phyloP scores from a whole-genome alignment of 2,113 vertebrate species.

The Poecilia latipinna region DNA sequence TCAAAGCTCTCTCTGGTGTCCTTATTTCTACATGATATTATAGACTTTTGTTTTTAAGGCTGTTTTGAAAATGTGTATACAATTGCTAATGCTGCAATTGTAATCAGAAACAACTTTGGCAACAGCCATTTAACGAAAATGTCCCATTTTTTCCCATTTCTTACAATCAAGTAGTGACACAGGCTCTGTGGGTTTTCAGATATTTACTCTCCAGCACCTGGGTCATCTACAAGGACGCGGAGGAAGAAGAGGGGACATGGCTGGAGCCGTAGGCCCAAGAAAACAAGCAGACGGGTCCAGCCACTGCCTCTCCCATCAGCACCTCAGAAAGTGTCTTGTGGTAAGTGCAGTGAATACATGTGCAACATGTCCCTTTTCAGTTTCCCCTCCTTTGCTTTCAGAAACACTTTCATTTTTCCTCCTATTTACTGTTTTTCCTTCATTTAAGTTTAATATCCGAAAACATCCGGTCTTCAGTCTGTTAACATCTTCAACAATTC shows the following conservation, averaged over 20 bases:
- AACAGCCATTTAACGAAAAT: not conserved
- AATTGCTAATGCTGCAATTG: no score
- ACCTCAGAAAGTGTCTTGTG: constrained; percentile 84
- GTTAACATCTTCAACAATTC: constrained; percentile 11
- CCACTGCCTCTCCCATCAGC: constrained; percentile 31
- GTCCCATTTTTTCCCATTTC: not conserved
- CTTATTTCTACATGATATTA: no score
- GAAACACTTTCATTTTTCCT: constrained; percentile 13
- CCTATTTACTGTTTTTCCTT: not conserved
- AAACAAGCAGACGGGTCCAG: constrained; percentile 30
- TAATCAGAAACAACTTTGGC: not conserved
- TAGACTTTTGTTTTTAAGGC: not conserved
- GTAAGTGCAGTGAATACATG: constrained; percentile 77
- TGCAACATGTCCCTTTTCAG: not conserved
- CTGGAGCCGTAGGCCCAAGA: constrained; percentile 69
- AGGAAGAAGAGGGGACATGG: constrained; percentile 75
- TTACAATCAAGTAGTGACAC: not conserved
- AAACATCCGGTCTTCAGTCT: not conserved
- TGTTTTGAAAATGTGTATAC: not conserved
- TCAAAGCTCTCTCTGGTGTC: no score
- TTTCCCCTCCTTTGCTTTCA: not conserved
- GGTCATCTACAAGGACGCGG: constrained; percentile 64
- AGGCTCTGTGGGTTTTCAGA: constrained; percentile 66
- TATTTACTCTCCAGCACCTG: constrained; percentile 73
- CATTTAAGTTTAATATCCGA: not conserved